phyloP scores from a whole-genome alignment of 2,797 vertebrate species.

The Notolepis coatsorum region DNA sequence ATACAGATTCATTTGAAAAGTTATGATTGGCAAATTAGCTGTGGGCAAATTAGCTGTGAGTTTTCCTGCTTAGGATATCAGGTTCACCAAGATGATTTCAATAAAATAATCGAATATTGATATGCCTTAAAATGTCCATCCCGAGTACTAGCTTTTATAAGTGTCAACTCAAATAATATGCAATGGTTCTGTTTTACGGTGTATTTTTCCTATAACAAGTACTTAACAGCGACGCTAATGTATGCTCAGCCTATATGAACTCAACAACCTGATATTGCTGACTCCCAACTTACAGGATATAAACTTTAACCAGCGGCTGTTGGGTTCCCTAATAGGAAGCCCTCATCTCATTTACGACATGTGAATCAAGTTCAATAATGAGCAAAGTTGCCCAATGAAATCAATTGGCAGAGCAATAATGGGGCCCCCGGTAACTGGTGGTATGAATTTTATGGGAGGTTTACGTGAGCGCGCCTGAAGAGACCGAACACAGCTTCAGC shows the following conservation, averaged over 20 bases:
- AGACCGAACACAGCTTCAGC: slow-evolving; percentile 38
- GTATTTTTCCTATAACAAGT: too few species aligned
- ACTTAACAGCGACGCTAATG: not conserved
- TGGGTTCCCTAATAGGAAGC: slow-evolving; percentile 37
- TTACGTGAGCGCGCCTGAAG: slow-evolving; percentile 34
- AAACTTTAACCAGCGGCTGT: slow-evolving; percentile 40
- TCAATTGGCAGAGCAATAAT: slow-evolving; percentile 45
- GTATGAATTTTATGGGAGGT: slow-evolving; percentile 55
- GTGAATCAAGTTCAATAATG: slow-evolving; percentile 56
- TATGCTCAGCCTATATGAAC: not conserved
- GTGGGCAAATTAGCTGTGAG: too few species aligned
- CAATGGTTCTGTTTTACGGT: not conserved
- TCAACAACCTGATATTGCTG: slow-evolving; percentile 16
- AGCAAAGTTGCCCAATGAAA: slow-evolving; percentile 47
- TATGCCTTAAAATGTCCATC: too few species aligned
- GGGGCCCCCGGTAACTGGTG: slow-evolving; percentile 31
- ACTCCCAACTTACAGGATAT: slow-evolving; percentile 32
- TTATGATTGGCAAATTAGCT: too few species aligned
- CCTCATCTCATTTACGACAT: slow-evolving; percentile 65
- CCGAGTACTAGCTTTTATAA: too few species aligned
- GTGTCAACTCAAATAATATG: slow-evolving; percentile 5
- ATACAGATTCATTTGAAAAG: too few species aligned
- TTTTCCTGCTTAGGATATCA: too few species aligned
- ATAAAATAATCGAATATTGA: too few species aligned
- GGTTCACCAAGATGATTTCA: too few species aligned